Conservation (phyloP, 2,113 vertebrate genomes). For the Brienomyrus longianalis region DNA sequence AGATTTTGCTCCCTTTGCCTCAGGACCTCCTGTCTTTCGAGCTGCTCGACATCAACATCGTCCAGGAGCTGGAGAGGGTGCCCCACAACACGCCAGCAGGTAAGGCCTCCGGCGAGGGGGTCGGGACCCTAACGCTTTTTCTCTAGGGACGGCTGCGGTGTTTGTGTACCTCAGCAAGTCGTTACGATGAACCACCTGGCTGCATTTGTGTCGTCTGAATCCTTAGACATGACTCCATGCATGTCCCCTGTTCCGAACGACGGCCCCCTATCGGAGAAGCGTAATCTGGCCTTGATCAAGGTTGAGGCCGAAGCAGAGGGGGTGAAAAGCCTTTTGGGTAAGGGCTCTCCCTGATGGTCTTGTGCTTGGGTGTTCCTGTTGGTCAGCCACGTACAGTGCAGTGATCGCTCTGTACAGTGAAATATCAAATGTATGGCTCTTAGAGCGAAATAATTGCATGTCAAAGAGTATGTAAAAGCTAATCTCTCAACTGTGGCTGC, state of each 20-base stretch:
- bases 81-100: conserved; percentile 89
- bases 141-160: not conserved
- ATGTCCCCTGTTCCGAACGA: conserved; percentile 83
- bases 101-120: conserved; percentile 49
- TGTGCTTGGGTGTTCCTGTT: not conserved
- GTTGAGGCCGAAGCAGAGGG: conserved; percentile 65
- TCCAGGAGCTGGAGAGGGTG: conserved; percentile 88
- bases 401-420: not conserved
- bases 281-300: conserved; percentile 60
- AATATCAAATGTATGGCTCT: not conserved
- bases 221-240: conserved; percentile 82
- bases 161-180: not conserved
- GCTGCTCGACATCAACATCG: conserved; percentile 92
- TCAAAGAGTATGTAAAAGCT: not conserved
- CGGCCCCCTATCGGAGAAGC: conserved; percentile 67
- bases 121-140: not conserved
- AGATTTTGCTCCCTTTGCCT: not conserved
- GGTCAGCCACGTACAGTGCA: too few relatives aligned
- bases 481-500: not conserved
- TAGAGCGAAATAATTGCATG: not conserved
- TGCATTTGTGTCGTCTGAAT: not conserved
- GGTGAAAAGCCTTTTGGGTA: conserved; percentile 69
- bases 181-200: not conserved
- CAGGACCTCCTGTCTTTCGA: conserved; percentile 96
- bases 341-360: conserved; percentile 38